Percentiles rank a stretch among this genome's conserved stretches.
Conservation (phyloP, 2,888 invertebrate species). For the Idaea biselata region DNA sequence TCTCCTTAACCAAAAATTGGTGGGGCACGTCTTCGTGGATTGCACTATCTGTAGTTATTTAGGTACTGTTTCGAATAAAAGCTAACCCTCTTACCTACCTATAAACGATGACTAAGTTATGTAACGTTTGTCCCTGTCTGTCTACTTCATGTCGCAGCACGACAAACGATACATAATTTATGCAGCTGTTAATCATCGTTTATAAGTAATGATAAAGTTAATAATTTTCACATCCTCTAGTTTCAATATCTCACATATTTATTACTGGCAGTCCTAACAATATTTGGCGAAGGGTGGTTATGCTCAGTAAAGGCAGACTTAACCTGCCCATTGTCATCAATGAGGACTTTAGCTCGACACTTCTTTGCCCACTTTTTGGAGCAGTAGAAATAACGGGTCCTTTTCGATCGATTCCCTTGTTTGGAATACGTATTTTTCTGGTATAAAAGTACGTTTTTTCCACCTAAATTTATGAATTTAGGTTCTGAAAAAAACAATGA, state of each 20-base stretch:
- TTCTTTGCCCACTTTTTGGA: conserved; percentile 21
- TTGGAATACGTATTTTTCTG: conserved; percentile 8
- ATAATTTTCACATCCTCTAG: too few species aligned
- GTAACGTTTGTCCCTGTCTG: too few species aligned
- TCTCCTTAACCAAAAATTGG: too few species aligned
- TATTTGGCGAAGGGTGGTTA: conserved; percentile 35
- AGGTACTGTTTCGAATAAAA: too few species aligned
- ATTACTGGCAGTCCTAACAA: conserved; percentile 14
- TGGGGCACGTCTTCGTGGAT: too few species aligned
- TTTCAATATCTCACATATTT: conserved; percentile 16
- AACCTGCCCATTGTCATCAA: conserved; percentile 29
- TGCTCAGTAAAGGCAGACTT: conserved; percentile 26
- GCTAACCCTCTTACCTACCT: too few species aligned
- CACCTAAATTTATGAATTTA: not conserved
- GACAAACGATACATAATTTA: too few species aligned
- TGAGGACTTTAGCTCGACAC: conserved; percentile 34
- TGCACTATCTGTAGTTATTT: too few species aligned
- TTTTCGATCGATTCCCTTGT: conserved; percentile 6
- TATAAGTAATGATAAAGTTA: too few species aligned
- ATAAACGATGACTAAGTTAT: too few species aligned
- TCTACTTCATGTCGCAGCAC: too few species aligned
- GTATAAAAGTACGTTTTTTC: conserved; percentile 4
- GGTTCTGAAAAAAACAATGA: not conserved
- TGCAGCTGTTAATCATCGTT: too few species aligned
- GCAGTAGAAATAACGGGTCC: conserved; percentile 22